Evolutionary conservation across 30 jellyfish, hydroid and myxozoan genomes (phyloP).

Genomic region (Turritopsis rubra): DNA sequence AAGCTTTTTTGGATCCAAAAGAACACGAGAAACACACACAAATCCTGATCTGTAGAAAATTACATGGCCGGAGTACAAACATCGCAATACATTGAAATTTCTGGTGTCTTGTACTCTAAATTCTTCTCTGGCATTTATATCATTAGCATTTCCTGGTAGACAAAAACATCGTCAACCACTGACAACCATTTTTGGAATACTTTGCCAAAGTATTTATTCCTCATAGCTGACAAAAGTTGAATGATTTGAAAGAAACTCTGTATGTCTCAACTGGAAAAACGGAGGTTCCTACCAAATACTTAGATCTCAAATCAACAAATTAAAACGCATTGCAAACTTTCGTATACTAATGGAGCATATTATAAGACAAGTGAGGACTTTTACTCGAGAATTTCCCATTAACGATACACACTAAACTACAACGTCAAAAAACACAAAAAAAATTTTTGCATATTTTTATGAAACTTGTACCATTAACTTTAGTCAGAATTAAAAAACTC

Average conservation of each 20-base stretch:
- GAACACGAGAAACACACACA: background rate
- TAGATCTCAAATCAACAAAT: conserved; percentile 15
- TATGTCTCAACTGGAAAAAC: conserved; percentile 28
- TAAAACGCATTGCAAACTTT: conserved; percentile 28
- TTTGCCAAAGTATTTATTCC: background rate
- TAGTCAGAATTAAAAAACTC: background rate
- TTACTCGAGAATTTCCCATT: conserved; percentile 25
- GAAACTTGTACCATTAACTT: background rate
- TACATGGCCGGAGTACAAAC: background rate
- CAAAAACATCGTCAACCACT: background rate
- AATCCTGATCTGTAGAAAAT: background rate
- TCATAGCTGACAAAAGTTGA: conserved; percentile 39
- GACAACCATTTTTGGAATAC: background rate
- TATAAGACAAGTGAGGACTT: conserved; percentile 18
- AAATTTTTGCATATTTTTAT: background rate
- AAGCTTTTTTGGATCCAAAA: background rate
- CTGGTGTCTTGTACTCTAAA: background rate
- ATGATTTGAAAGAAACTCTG: background rate
- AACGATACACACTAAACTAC: background rate
- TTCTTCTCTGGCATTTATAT: background rate
- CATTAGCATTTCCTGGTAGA: background rate
- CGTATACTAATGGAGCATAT: conserved; percentile 31
- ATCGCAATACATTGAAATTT: background rate
- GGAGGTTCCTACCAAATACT: conserved; percentile 34
- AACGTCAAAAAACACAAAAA: background rate